A percentile compares a stretch with the other conserved stretches of the same genome.
phyloP scores from a whole-genome alignment of 2,797 vertebrate species.

The Darevskia nairensis region DNA sequence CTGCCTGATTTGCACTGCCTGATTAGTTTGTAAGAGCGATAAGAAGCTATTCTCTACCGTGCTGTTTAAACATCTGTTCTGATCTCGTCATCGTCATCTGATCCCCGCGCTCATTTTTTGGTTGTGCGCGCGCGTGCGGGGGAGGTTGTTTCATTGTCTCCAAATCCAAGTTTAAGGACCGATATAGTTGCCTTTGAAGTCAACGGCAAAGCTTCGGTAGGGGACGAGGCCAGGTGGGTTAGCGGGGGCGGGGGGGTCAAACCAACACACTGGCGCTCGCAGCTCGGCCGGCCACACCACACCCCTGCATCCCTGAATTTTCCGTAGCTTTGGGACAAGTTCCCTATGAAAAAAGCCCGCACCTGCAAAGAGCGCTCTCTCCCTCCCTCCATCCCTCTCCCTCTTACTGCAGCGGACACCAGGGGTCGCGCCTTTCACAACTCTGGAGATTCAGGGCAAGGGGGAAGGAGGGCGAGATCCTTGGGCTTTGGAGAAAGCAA shows the following conservation, averaged over 20 bases:
- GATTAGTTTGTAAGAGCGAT: slow-evolving; percentile 15
- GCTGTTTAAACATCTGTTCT: slow-evolving; percentile 14
- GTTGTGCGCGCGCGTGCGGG: not conserved
- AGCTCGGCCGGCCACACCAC: too few species aligned
- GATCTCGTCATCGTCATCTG: slow-evolving; percentile 4
- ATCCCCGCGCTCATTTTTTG: not conserved
- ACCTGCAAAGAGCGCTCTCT: slow-evolving; percentile 63
- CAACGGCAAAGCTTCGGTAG: not conserved
- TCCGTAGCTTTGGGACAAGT: not conserved
- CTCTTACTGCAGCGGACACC: slow-evolving; percentile 65
- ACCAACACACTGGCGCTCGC: not conserved
- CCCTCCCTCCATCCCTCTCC: not conserved
- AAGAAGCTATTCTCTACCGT: slow-evolving; percentile 4
- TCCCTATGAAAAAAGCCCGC: slow-evolving; percentile 8
- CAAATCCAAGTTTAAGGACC: not conserved
- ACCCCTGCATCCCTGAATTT: not conserved
- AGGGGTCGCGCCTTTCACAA: slow-evolving; percentile 78
- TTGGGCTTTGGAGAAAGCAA: not conserved
- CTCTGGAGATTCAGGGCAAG: not conserved
- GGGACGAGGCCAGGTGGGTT: too few species aligned
- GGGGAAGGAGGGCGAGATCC: not conserved
- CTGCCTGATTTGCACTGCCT: not conserved
- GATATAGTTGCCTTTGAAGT: not conserved
- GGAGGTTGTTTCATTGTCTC: not conserved
- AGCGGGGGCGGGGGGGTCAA: too few species aligned